These are phyloP conservation scores for Hypotaenidia okinawae DNA, from an alignment of 2,797 vertebrate genomes.

Conservation along the genomic window DNA sequence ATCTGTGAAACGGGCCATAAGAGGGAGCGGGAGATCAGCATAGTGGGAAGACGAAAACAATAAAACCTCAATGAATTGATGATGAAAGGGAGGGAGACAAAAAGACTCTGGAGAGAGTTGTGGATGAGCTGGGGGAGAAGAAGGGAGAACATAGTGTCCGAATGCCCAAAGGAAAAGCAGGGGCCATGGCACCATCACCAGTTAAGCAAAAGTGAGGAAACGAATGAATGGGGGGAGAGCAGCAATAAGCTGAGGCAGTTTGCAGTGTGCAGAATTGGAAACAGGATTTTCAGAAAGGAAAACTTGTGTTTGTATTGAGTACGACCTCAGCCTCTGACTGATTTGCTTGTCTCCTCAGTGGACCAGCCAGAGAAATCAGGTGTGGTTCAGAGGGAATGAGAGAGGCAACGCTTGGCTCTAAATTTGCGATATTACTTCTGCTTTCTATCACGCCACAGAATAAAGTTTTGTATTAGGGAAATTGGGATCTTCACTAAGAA, in stretches of 20 bases:
- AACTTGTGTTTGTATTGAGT: neutral
- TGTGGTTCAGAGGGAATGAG: neutral
- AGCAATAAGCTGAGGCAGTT: neutral
- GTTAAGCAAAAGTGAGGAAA: neutral
- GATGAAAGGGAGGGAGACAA: conserved; percentile 6
- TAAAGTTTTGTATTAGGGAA: conserved; percentile 34
- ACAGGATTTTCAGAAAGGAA: neutral
- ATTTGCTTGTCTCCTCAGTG: neutral
- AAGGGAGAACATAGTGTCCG: neutral
- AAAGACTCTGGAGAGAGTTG: neutral
- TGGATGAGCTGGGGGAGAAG: neutral
- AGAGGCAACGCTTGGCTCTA: neutral
- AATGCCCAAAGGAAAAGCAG: neutral
- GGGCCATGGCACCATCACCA: accelerated
- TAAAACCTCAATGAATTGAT: conserved; percentile 30
- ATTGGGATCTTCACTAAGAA: conserved; percentile 4
- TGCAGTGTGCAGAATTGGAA: neutral
- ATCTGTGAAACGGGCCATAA: neutral
- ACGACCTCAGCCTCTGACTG: neutral
- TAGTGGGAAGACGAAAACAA: conserved; percentile 26
- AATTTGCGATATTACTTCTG: neutral
- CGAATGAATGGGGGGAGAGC: neutral
- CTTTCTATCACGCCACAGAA: conserved; percentile 15
- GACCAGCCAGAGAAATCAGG: neutral
- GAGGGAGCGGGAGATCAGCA: neutral